phyloP scores from a whole-genome alignment of 2,113 vertebrate genomes.

The Empidonax traillii region DNA sequence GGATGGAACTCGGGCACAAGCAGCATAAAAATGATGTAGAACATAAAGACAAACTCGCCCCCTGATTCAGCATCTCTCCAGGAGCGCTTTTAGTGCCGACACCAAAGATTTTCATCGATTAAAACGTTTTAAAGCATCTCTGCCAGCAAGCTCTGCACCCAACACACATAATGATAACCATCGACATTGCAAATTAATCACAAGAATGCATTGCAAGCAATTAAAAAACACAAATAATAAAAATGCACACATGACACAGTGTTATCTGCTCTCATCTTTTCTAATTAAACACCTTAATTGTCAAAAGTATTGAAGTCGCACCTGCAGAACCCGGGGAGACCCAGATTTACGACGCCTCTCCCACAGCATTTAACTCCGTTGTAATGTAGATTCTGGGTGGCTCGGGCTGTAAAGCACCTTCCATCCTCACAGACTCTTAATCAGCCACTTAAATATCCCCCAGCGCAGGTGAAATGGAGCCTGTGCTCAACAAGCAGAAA shows the following conservation, averaged over 20 bases:
- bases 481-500: neutral
- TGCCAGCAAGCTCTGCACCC: neutral
- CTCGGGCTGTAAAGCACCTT: neutral
- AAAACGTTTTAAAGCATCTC: neutral
- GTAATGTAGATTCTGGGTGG: neutral
- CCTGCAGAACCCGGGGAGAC: neutral
- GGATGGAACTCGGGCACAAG: accelerated
- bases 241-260: too few species aligned
- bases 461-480: neutral
- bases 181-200: accelerated
- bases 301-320: neutral
- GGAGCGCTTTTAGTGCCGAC: neutral
- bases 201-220: neutral
- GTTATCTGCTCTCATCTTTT: neutral
- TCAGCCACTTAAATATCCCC: neutral
- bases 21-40: neutral
- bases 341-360: neutral
- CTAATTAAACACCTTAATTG: neutral
- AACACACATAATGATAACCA: accelerated
- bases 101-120: accelerated
- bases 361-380: neutral
- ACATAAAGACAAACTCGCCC: too few species aligned
- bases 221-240: neutral
- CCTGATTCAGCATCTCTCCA: neutral
- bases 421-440: neutral